Percentiles rank a stretch among this genome's conserved stretches.
These are phyloP conservation scores for Aphaenogaster ashmeadi DNA, from an alignment of 1,140 invertebrate genomes.

Conservation along the genomic window DNA sequence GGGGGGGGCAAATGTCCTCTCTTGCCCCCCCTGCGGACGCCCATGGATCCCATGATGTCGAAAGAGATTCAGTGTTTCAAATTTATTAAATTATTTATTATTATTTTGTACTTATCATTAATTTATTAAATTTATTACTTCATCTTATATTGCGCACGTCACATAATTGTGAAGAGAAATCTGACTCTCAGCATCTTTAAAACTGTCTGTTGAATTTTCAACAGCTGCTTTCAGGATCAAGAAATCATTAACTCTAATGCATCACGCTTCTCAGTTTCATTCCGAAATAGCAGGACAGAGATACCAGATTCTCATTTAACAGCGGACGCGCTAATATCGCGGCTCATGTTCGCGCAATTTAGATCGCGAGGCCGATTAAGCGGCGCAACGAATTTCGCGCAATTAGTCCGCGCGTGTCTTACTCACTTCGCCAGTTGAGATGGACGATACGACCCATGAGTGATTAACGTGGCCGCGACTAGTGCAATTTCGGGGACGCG, in stretches of 20 bases:
- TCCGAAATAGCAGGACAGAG: background rate
- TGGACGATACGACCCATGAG: constrained; percentile 74
- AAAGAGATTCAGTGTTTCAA: background rate
- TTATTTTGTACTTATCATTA: too few species aligned
- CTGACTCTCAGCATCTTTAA: background rate
- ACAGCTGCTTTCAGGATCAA: background rate
- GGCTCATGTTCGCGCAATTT: background rate
- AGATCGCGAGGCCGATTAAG: constrained; percentile 14
- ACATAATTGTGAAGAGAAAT: too few species aligned
- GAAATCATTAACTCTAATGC: background rate
- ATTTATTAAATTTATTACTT: too few species aligned
- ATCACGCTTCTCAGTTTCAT: background rate
- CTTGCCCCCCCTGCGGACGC: too few species aligned
- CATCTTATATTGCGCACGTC: too few species aligned
- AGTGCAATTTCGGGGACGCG: constrained; percentile 9
- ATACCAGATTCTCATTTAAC: background rate
- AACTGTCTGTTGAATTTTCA: background rate
- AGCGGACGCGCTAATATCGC: background rate
- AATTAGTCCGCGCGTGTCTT: background rate
- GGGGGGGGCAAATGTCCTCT: too few species aligned
- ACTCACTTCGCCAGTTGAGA: constrained; percentile 79
- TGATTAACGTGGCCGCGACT: constrained; percentile 32
- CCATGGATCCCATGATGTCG: background rate
- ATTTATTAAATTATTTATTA: background rate
- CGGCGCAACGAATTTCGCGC: background rate